Base-by-base conservation (phyloP, 2,888 invertebrate genomes). In the Brachycybe producta region DNA sequence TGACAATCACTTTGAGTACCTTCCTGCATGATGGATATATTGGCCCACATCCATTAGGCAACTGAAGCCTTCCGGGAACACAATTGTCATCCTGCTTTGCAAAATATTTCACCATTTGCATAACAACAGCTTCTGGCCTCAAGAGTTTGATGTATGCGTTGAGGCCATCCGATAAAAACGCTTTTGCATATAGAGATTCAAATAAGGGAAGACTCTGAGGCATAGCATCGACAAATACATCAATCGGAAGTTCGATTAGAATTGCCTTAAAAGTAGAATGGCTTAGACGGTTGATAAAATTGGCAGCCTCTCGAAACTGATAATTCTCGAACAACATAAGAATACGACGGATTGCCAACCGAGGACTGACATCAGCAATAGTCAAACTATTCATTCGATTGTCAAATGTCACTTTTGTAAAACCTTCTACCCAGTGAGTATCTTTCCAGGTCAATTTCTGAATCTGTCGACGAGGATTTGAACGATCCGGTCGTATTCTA, bases 251-350 rank as follows among this genome's bases (percentile, higher is more conserved):
- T 56, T 88, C 88, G 1, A 64, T 58, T 34, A 72, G 57, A 50
- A 61, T 60, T 2, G 79, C 77, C 55, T 81, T 80, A 58, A 91
- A 73, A 2, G 87, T 86, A 1, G 81, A 80, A 35, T 81, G 78
- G 3, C 84, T 85, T 17, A 91, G 71, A 38, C 85, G 74, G 39
- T 82, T 77, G 55, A 92, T 74, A 52, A 90, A 82, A 38, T 81
- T 79, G 0, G 90, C 87, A 5, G 90, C 90, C 64, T 91, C 91
- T n/a, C 85, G 72, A 65, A 84, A 90, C 69, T 88, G 88, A 26
- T 83, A 72, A 7, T 87, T 87, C 65, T 91, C 91, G 58, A 87
- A 82, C 58, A 91, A 70, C 48, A 87, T 73, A 62, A 90, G 74
- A 58, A 91, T 70, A 57, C 67, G 65, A 51, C 73, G 68, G 28